Conservation (phyloP, 2,888 invertebrate species). For the Monochamus alternatus region DNA sequence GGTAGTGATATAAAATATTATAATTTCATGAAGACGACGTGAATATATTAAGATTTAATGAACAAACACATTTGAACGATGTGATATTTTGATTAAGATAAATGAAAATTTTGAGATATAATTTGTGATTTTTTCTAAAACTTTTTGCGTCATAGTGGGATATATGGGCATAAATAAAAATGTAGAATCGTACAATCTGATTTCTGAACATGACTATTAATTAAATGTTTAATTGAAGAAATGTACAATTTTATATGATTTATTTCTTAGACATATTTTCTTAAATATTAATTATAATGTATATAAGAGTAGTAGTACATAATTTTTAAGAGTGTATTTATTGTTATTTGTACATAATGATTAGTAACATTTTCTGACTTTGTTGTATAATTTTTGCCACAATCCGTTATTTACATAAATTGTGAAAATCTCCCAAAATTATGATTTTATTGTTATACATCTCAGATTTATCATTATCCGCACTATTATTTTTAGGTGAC, state of each 20-base stretch:
- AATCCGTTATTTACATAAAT: constrained; percentile 10
- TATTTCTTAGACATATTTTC: constrained; percentile 35
- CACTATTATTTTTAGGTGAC: constrained; percentile 24
- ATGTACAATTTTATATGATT: constrained; percentile 33
- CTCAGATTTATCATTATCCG: constrained; percentile 12
- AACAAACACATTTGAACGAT: no score
- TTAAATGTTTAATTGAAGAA: constrained; percentile 24
- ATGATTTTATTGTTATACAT: constrained; percentile 34
- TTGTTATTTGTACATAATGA: constrained; percentile 32
- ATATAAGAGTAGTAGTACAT: constrained; percentile 31
- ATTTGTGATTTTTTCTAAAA: no score
- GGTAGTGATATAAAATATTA: no score
- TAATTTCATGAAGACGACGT: no score
- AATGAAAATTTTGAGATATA: no score
- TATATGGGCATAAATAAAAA: no score
- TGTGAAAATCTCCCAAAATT: constrained; percentile 7
- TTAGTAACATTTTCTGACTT: constrained; percentile 17
- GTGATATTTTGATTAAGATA: no score
- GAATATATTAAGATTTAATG: no score
- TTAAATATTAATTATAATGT: constrained; percentile 34
- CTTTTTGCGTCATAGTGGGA: no score
- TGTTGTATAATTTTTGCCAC: constrained; percentile 34
- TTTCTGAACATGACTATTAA: constrained; percentile 20
- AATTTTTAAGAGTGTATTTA: constrained; percentile 33
- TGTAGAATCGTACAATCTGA: constrained; percentile 15